Evolutionary conservation across 2,113 vertebrate genomes (phyloP).

Genomic region (Chionomys nivalis): DNA sequence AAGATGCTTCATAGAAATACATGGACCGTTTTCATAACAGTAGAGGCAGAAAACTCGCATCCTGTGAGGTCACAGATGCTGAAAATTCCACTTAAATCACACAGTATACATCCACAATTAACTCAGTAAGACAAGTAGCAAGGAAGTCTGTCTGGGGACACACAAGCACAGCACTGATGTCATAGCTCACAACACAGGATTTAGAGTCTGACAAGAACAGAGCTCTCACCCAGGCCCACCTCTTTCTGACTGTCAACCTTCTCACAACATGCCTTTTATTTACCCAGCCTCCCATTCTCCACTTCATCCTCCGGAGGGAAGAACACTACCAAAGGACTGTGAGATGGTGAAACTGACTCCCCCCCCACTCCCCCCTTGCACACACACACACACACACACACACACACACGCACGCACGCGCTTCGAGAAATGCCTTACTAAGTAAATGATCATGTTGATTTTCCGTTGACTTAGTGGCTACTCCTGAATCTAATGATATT

Average conservation of each 20-base stretch:
- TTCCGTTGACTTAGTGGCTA: not conserved
- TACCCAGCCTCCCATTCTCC: not conserved
- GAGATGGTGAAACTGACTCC: not conserved
- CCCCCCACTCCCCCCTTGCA: too few species aligned
- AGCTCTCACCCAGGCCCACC: not conserved
- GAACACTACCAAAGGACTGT: not conserved
- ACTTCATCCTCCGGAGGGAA: not conserved
- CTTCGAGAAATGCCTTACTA: not conserved
- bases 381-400: not conserved
- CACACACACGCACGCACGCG: not conserved
- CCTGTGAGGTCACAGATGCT: not conserved
- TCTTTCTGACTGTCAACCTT: not conserved
- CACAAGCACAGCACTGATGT: not conserved
- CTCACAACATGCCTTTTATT: not conserved
- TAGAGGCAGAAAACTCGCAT: not conserved
- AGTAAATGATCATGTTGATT: not conserved
- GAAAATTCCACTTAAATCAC: constrained; percentile 24
- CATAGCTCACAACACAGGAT: not conserved
- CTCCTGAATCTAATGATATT: not conserved
- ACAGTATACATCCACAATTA: not conserved
- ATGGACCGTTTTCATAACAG: not conserved
- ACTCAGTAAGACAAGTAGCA: not conserved
- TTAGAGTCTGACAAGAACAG: not conserved
- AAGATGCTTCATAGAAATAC: not conserved
- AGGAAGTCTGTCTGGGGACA: not conserved